phyloP scores from a whole-genome alignment of 1,140 invertebrate genomes.

The Drosophila quadrilineata region DNA sequence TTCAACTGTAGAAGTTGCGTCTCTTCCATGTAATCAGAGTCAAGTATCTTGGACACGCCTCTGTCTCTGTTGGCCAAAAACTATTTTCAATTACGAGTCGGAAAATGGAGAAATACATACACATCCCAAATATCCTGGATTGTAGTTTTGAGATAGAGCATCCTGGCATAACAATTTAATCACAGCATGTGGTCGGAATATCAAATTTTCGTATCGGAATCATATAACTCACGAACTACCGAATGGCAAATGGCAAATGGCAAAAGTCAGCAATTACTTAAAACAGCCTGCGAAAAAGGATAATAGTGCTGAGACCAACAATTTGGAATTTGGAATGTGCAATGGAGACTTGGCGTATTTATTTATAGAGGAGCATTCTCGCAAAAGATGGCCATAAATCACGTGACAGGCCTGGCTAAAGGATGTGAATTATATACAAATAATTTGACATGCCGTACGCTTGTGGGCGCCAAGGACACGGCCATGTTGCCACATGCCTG shows the following conservation, averaged over 20 bases:
- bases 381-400: slow-evolving; percentile 67
- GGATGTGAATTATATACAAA: slow-evolving; percentile 79
- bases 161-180: slow-evolving; percentile 70
- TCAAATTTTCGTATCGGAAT: slow-evolving; percentile 74
- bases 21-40: slow-evolving; percentile 29
- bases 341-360: slow-evolving; percentile 50
- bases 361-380: slow-evolving; percentile 48
- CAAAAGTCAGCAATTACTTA: slow-evolving; percentile 77
- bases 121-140: slow-evolving; percentile 27
- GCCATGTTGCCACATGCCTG: too few species aligned
- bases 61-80: slow-evolving; percentile 43
- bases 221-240: slow-evolving; percentile 44
- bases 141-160: slow-evolving; percentile 15
- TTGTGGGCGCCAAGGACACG: slow-evolving; percentile 26
- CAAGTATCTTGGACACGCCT: slow-evolving; percentile 54
- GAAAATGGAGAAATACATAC: slow-evolving; percentile 20
- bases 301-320: slow-evolving; percentile 75
- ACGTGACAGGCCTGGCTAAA: slow-evolving; percentile 52
- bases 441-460: slow-evolving; percentile 67
- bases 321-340: slow-evolving; percentile 61
- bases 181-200: slow-evolving; percentile 78
- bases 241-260: slow-evolving; percentile 33
- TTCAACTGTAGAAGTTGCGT: background rate
- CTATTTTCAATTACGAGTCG: slow-evolving; percentile 69
- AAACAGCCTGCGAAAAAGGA: slow-evolving; percentile 65